Evolutionary conservation across 2,113 vertebrate genomes (phyloP).

Genomic region (Scatophagus argus): DNA sequence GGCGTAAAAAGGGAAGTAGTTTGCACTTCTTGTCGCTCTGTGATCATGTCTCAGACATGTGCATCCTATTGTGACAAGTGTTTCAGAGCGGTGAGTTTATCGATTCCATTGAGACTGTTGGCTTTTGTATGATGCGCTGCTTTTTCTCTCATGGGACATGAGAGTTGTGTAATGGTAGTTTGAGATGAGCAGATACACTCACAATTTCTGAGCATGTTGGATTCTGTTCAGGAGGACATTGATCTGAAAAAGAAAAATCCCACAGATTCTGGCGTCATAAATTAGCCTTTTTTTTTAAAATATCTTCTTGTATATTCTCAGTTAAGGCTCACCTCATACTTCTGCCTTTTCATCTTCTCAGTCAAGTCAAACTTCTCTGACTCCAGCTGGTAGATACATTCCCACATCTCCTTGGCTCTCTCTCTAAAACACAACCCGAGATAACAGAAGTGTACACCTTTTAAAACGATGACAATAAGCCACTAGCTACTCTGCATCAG

Average conservation of each 20-base stretch:
- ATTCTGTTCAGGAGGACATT: conserved; percentile 86
- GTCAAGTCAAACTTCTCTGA: conserved; percentile 93
- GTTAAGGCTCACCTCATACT: conserved; percentile 87
- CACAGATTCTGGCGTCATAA: neutral
- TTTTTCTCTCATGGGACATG: neutral
- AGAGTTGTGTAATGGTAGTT: neutral
- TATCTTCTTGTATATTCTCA: neutral
- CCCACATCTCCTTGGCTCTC: conserved; percentile 88
- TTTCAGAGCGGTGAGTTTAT: neutral
- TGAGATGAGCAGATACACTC: conserved; percentile 58
- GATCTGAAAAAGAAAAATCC: conserved; percentile 72
- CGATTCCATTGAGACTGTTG: neutral
- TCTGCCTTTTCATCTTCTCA: conserved; percentile 89
- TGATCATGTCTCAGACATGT: conserved; percentile 10
- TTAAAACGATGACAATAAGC: neutral
- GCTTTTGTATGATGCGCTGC: neutral
- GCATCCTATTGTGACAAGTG: neutral
- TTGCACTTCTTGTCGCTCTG: neutral
- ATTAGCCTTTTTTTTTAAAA: conserved; percentile 1
- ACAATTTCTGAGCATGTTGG: conserved; percentile 87
- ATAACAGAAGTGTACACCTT: neutral
- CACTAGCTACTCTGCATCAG: neutral
- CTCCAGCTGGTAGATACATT: conserved; percentile 90
- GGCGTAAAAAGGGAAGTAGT: neutral
- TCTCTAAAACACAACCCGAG: conserved; percentile 76